Base-by-base conservation (phyloP, 2,113 vertebrate species). In the Anas platyrhynchos region DNA sequence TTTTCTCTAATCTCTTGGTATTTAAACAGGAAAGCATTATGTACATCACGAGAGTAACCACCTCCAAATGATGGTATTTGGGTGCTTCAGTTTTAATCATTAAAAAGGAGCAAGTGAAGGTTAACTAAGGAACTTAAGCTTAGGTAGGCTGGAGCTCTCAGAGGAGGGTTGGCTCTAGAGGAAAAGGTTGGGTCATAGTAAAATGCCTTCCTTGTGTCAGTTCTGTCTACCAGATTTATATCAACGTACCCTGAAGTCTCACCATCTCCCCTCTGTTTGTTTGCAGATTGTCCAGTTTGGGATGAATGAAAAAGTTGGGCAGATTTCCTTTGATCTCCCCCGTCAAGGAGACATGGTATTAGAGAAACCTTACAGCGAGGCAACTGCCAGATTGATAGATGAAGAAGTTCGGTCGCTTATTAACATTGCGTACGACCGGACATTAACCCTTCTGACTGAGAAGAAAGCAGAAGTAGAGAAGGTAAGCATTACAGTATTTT, bases 301-400 rank as follows among this genome's bases (percentile, higher is more conserved):
- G 61, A 99, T 99, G 99, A 99, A 99, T 66, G 98, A 98, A 10
- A 99, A 99, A 97, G 99, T 99, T 41, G 99, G 99, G 6, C 99
- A 99, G 97, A 99, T 99, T 63, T 99, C 99, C 81, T 99, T 99
- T 56, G 99, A 99, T 86, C 98, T 99, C 8, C 99, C 99, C 2
- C 98, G 99, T 6, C 99, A 99, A 97, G 99, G 99, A 2, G 99
- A 99, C 92, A 98, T 99, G 98, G 98, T 99, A 29, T 95, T 99
- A 55, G 99, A 99, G 97, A 99, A 99, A 66, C 99, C 99, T 6
- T 99, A 99, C 89, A 99, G 99, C 4, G 99, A 99, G 79, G 99
- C 99, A 80, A 99, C 99, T 0, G 99, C 99, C 9, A 98, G 99
- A 21, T 96, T 99, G 76, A 99, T 99, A 59, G 99, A 99, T 48